phyloP scores from a whole-genome alignment of 2,888 invertebrate genomes.

The Stomorhina lunata region DNA sequence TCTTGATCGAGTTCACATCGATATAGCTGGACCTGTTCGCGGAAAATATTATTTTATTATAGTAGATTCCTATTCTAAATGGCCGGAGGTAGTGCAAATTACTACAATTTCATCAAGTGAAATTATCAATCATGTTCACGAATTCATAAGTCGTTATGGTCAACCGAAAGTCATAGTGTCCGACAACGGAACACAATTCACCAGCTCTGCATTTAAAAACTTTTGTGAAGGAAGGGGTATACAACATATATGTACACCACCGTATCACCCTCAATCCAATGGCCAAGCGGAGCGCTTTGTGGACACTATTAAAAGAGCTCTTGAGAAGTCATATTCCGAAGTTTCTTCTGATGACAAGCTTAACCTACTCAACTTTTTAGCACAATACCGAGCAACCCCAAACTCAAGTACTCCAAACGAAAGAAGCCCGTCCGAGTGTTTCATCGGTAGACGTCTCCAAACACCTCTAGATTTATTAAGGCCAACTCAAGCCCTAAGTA shows the following conservation, averaged over 20 bases:
- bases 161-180: neutral
- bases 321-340: neutral
- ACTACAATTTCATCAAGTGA: neutral
- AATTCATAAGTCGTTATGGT: neutral
- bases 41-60: conserved; percentile 1
- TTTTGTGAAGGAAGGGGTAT: conserved; percentile 12
- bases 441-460: conserved; percentile 3
- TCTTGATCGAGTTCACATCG: neutral
- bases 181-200: neutral
- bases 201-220: neutral
- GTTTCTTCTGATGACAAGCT: neutral
- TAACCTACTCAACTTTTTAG: conserved; percentile 15
- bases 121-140: conserved; percentile 12
- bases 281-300: conserved; percentile 8
- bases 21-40: neutral
- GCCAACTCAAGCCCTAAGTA: neutral
- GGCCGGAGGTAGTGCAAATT: neutral
- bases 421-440: conserved; percentile 8
- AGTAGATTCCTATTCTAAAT: conserved; percentile 7
- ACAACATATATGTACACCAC: neutral
- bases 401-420: conserved; percentile 11
- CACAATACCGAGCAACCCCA: neutral
- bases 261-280: too few relatives aligned
- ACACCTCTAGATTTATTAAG: neutral
- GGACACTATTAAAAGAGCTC: neutral